Evolutionary conservation across 1,140 invertebrate genomes (phyloP).

Genomic region (Coenobita brevimanus): DNA sequence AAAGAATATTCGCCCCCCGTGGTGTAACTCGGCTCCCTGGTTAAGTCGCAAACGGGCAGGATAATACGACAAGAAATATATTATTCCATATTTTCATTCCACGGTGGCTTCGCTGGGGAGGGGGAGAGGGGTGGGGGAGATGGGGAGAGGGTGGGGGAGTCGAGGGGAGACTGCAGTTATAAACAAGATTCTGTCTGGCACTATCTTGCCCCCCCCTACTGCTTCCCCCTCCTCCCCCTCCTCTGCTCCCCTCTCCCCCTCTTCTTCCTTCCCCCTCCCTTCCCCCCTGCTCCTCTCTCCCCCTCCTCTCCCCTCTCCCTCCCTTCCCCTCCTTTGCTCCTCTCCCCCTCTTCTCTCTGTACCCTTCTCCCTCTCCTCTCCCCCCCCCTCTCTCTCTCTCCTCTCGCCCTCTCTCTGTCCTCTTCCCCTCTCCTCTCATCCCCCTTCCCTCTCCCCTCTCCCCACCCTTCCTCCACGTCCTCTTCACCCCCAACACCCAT

Average conservation of each 20-base stretch:
- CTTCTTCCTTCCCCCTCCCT: background rate
- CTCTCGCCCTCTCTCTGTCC: background rate
- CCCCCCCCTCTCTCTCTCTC: background rate
- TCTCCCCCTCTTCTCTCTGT: background rate
- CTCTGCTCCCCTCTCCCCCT: background rate
- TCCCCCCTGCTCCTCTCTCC: background rate
- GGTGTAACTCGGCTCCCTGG: background rate
- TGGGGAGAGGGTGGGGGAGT: background rate
- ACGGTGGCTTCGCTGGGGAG: background rate
- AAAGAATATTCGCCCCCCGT: no score
- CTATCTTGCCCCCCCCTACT: no score
- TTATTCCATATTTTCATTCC: slow-evolving; percentile 64
- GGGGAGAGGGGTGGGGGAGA: background rate
- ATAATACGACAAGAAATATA: slow-evolving; percentile 57
- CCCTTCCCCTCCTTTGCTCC: background rate
- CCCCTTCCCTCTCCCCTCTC: background rate
- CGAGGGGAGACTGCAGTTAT: background rate
- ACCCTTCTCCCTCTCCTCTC: background rate
- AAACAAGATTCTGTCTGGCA: background rate
- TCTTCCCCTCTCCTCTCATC: background rate
- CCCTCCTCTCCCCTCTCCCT: background rate
- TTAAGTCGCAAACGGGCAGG: slow-evolving; percentile 38
- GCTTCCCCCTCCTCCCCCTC: background rate
- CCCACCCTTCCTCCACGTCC: background rate
- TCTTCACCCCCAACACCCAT: background rate